Evolutionary conservation across 2,888 invertebrate genomes (phyloP).

Genomic region (Zhuqinia jingwanae): DNA sequence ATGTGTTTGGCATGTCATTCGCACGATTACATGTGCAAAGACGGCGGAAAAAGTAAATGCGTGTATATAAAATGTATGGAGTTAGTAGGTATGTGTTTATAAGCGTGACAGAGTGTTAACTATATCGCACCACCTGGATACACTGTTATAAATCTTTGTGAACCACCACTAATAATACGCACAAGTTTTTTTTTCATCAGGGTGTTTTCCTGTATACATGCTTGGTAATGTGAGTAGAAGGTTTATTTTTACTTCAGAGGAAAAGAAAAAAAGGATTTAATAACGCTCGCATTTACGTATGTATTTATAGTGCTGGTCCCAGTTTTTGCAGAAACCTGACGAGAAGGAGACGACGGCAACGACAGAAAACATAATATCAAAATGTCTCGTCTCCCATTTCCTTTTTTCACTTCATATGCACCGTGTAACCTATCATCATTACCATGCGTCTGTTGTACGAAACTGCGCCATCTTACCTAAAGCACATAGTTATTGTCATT

Average conservation of each 20-base stretch:
- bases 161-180: neutral
- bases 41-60: too few relatives aligned
- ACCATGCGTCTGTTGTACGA: conserved; percentile 28
- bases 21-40: conserved; percentile 43
- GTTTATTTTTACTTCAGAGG: neutral
- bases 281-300: neutral
- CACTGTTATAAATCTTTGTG: conserved; percentile 30
- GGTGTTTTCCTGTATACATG: conserved; percentile 9
- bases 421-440: conserved; percentile 56
- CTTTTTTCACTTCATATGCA: conserved; percentile 46
- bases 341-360: conserved; percentile 33
- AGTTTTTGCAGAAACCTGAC: conserved; percentile 33
- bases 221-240: neutral
- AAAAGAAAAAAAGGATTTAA: conserved; percentile 20
- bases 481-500: neutral
- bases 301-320: too few relatives aligned
- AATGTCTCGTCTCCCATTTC: conserved; percentile 53
- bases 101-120: conserved; percentile 11
- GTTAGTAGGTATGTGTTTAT: too few relatives aligned
- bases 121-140: neutral
- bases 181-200: conserved; percentile 21
- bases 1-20: conserved; percentile 38
- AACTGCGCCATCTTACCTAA: neutral
- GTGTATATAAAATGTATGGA: neutral
- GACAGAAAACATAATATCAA: conserved; percentile 35